Conservation (phyloP, 2,113 vertebrate species). For the Nymphicus hollandicus region DNA sequence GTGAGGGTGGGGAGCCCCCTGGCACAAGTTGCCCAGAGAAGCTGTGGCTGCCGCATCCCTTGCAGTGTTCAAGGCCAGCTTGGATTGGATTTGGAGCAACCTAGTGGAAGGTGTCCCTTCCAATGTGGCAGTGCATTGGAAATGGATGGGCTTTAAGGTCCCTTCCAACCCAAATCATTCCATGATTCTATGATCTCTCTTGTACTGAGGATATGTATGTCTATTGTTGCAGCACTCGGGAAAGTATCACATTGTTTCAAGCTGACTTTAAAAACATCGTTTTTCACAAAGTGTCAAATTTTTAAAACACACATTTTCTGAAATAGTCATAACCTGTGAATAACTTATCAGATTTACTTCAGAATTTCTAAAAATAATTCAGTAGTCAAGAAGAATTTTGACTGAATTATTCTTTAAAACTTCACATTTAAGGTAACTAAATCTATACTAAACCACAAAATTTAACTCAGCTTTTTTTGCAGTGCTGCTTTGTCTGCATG, state of each 20-base stretch:
- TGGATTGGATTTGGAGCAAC: not conserved
- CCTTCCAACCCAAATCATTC: not conserved
- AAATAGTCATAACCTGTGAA: not conserved
- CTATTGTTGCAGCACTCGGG: not conserved
- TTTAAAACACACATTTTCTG: not conserved
- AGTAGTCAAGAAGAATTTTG: not conserved
- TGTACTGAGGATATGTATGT: accelerated
- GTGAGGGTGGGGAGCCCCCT: not conserved
- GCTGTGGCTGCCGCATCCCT: not conserved
- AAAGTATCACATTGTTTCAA: not conserved
- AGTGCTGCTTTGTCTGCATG: not conserved
- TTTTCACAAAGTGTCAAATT: not conserved
- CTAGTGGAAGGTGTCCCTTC: not conserved
- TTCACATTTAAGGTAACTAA: not conserved
- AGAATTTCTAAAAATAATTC: not conserved
- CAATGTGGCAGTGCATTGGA: not conserved
- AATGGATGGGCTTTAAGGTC: not conserved
- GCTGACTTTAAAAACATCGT: not conserved
- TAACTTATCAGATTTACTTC: not conserved
- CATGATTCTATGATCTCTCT: not conserved
- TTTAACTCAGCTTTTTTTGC: not conserved
- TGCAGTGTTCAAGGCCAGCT: not conserved
- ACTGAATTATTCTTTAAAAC: not conserved
- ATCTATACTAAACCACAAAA: not conserved
- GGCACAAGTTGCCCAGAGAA: not conserved